Evolutionary conservation across 1,140 invertebrate genomes (phyloP), one percentile per base, ranked within the genome.

Genomic region (Heliconius nattereri): DNA sequence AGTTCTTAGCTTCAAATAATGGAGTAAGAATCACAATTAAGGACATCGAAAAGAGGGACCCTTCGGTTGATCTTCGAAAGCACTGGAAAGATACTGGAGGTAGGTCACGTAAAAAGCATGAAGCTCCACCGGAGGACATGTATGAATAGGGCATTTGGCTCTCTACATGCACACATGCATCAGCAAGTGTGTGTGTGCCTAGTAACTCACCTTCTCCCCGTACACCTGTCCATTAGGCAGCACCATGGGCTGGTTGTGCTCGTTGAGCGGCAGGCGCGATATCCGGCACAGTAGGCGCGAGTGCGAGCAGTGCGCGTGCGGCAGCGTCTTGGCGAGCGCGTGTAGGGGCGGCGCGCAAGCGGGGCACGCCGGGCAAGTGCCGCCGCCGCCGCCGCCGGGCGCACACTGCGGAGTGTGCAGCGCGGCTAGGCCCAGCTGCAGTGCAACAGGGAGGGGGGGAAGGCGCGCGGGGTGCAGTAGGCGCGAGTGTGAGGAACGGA

Each of bases 181-280:
- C 32, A 32, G 32, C 32, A 32, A 7, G 32, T 32, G 32, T 35
- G 7, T 35, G 32, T 35, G 32, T 35, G 32, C 32, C 6, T 32
- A 7, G 32, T 35, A 35, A 35, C 32, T 35, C 7, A 35, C 98
- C 95, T 98, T 96, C 94, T 98, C 98, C n/a, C 99, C 99, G 94
- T 99, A 99, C 73, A 99, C 98, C 94, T 98, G 97, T 77, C 99
- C 99, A 95, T 99, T 99, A 60, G 99, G 99, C 92, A 99, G 96
- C 97, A 99, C 98, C 97, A 99, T 98, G 0, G 99, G 99, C 83
- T 97, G 98, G 95, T 99, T 99, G 92, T 99, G 97, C 94, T 99
- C 99, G 95, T 99, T 99, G 71, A 99, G 95, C n/a, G 98, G 97
- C 84, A 97, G 96, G 8, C 98, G 98, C 74, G 98, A 98, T 81